Evolutionary conservation across 2,113 vertebrate species (phyloP).

Genomic region (Sinocyclocheilus grahami): DNA sequence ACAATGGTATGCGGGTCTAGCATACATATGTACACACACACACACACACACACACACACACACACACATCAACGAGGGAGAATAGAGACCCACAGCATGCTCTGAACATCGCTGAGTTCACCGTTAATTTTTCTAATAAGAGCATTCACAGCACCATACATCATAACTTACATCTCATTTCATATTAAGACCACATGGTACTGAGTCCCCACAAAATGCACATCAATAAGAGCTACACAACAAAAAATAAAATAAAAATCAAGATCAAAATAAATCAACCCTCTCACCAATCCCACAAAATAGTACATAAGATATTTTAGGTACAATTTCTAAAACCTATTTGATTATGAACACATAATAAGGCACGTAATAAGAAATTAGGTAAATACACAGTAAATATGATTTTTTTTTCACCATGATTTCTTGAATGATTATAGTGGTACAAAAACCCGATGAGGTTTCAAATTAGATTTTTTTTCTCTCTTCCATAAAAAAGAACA

Average conservation of each 20-base stretch:
- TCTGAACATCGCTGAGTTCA: slow-evolving; percentile 50
- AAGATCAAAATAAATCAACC: slow-evolving; percentile 62
- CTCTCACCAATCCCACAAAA: slow-evolving; percentile 74
- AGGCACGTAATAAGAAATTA: slow-evolving; percentile 87
- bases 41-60: background rate
- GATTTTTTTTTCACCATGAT: slow-evolving; percentile 70
- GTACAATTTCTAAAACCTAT: slow-evolving; percentile 77
- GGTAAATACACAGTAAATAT: slow-evolving; percentile 82
- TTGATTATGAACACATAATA: slow-evolving; percentile 82
- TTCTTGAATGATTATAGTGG: slow-evolving; percentile 77
- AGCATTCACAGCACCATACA: slow-evolving; percentile 70
- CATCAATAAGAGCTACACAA: slow-evolving; percentile 63
- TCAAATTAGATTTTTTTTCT: slow-evolving; percentile 64
- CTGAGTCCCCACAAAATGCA: slow-evolving; percentile 66
- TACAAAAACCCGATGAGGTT: slow-evolving; percentile 81
- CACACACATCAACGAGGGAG: slow-evolving; percentile 24
- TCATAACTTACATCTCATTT: slow-evolving; percentile 68
- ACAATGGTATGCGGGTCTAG: background rate
- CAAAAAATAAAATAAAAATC: slow-evolving; percentile 50
- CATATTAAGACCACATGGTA: slow-evolving; percentile 65
- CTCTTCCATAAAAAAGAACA: slow-evolving; percentile 74
- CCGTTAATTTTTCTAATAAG: slow-evolving; percentile 56
- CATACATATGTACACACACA: slow-evolving; percentile 54
- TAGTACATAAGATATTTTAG: slow-evolving; percentile 76
- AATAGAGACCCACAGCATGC: slow-evolving; percentile 56